Evolutionary conservation across 2,113 vertebrate species (phyloP), one percentile per base, ranked within the genome.

Genomic region (Scophthalmus maximus): DNA sequence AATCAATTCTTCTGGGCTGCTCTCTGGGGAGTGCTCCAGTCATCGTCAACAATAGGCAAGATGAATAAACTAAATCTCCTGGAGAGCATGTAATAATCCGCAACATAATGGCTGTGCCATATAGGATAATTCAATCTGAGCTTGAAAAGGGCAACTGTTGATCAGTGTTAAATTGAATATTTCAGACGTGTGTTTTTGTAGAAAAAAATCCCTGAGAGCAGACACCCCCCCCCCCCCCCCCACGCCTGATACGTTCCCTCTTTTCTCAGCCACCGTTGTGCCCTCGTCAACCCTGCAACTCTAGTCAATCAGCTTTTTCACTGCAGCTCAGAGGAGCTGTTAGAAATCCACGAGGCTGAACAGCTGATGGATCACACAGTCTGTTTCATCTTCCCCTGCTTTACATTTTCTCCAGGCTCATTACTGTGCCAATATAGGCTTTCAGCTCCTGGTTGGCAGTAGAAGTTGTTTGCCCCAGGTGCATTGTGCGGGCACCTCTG

Each of bases 1-100:
- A 93, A 93, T 94, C 93, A 92, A 92, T 94, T 93, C 89, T 86
- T n/a, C 69, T 69, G 85, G 84, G 82, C 87, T 51, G 67, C 81
- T 90, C 90, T 90, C 89, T 8, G 17, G 89, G 90, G 88, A 92
- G 82, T 64, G 81, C 87, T 81, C 55, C 73, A 84, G 89, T 87
- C 85, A 68, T 81, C 72, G 77, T 87, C 90, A 88, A 91, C 90
- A 89, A 87, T 75, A 80, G 78, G 83, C 53, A 68, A 85, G 90
- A 91, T 91, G 88, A 92, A 93, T 93, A 92, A 92, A 93, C 77
- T 78, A 75, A 84, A 91, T 92, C 84, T 91, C 58, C 81, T 78
- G 55, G 76, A 87, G 86, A 88, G 85, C 89, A 92, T 81, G 86
- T 88, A 87, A 88, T 92, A 90, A 92, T 91, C 88, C 85, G 76